Evolutionary conservation across 2,888 invertebrate species (phyloP), one percentile per base, ranked within the genome.

Genomic region (Aphodius sticticus): DNA sequence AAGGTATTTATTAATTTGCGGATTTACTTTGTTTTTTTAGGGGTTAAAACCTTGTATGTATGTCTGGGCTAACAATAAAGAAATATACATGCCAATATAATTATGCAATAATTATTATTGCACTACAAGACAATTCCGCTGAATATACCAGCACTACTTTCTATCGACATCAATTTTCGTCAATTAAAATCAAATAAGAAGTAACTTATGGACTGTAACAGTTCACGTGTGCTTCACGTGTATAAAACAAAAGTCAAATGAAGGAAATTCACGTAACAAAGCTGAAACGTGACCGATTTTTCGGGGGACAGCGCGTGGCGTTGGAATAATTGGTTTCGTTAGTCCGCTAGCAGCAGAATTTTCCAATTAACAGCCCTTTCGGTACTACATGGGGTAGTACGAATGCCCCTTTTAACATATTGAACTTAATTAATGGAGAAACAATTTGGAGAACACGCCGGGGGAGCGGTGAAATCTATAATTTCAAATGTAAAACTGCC

Each of bases 331-430:
- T 53, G 53, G 53, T 53, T 53, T 53, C 53, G 53, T 53, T 53
- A 53, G 53, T 53, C 53, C 53, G 53, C 53, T 12, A 53, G 53
- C 53, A 53, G 53, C 12, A 53, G 53, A 53, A 53, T 53, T 53
- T 53, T 53, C 53, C 53, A 53, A 53, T 53, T 53, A 53, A 53
- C 53, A 53, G 53, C 53, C 53, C 53, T 53, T 53, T 53, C 7
- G 53, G 53, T 53, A 9, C 53, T 53, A 12, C 53, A 53, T 53
- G 6, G 53, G 53, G 53, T 53, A 3, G 53, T 53, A 53, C 12
- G 53, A 53, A 53, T 53, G 53, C 53, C 53, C 53, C 53, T 53
- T 53, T 53, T 53, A 53, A 53, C 53, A 53, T 53, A 53, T 53
- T 53, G 53, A 5, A 53, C 53, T 53, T 53, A 53, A 53, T 53